Evolutionary conservation across 2,797 vertebrate species (phyloP).

Genomic region (Fringilla coelebs): DNA sequence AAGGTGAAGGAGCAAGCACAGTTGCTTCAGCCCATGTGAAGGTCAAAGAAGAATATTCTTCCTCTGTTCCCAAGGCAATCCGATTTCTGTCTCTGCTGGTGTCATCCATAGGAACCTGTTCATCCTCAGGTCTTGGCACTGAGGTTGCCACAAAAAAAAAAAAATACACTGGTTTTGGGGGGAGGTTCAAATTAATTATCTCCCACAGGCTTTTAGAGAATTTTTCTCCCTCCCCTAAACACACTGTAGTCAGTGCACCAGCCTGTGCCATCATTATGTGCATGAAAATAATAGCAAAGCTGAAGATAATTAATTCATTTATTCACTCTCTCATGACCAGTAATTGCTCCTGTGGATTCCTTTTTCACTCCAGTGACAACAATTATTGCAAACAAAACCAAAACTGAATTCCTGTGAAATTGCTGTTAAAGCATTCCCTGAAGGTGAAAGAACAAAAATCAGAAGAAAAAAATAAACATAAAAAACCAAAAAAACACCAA

Average conservation of each 20-base stretch:
- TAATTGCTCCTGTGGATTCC: slow-evolving; percentile 19
- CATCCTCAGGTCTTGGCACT: neutral
- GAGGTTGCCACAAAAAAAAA: neutral
- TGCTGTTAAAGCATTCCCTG: neutral
- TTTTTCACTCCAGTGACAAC: slow-evolving; percentile 13
- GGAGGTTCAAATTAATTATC: neutral
- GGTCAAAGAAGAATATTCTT: neutral
- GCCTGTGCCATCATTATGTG: neutral
- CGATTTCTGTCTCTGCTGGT: neutral
- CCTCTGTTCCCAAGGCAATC: neutral
- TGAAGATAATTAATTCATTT: slow-evolving; percentile 20
- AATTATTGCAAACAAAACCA: slow-evolving; percentile 4
- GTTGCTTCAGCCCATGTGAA: neutral
- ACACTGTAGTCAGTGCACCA: neutral
- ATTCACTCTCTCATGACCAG: neutral
- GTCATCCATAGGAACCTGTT: neutral
- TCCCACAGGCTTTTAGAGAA: neutral
- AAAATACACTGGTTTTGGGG: neutral
- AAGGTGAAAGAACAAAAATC: neutral
- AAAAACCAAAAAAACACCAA: too few species aligned
- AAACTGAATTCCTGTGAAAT: slow-evolving; percentile 19
- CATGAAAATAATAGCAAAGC: neutral
- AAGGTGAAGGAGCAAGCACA: fast-evolving
- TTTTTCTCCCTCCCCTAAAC: neutral
- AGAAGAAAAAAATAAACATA: too few species aligned